These are phyloP conservation scores for Apostichopus leukothele DNA, from an alignment of 53 echinoderm and acorn worm species.

Conservation along the genomic window DNA sequence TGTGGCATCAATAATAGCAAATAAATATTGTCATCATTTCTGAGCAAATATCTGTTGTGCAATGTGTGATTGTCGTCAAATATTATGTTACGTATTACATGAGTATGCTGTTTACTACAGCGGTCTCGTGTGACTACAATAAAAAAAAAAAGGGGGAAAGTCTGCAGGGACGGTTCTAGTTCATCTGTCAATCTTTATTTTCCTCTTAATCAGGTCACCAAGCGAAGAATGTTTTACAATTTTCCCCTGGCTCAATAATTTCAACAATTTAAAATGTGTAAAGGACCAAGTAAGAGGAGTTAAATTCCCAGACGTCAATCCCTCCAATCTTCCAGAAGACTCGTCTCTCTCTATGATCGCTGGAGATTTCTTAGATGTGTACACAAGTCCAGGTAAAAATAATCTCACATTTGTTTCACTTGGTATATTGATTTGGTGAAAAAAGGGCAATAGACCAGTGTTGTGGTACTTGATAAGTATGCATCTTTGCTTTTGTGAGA, in stretches of 20 bases:
- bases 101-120: neutral
- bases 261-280: slow-evolving; percentile 68
- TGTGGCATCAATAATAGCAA: too few relatives aligned
- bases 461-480: too few relatives aligned
- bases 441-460: too few relatives aligned
- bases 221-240: slow-evolving; percentile 65
- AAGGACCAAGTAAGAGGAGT: slow-evolving; percentile 70
- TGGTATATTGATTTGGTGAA: too few relatives aligned
- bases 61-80: neutral
- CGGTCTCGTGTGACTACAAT: too few relatives aligned
- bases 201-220: slow-evolving; percentile 53
- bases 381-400: slow-evolving; percentile 70
- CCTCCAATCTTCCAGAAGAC: slow-evolving; percentile 62
- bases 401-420: neutral
- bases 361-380: slow-evolving; percentile 92
- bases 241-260: slow-evolving; percentile 86
- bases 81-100: neutral
- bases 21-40: too few relatives aligned
- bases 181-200: neutral
- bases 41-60: too few relatives aligned
- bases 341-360: slow-evolving; percentile 91
- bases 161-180: too few relatives aligned
- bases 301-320: slow-evolving; percentile 77
- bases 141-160: neutral
- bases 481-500: too few relatives aligned